Conservation (phyloP, 2,888 invertebrate species). For the Rapana venosa region DNA sequence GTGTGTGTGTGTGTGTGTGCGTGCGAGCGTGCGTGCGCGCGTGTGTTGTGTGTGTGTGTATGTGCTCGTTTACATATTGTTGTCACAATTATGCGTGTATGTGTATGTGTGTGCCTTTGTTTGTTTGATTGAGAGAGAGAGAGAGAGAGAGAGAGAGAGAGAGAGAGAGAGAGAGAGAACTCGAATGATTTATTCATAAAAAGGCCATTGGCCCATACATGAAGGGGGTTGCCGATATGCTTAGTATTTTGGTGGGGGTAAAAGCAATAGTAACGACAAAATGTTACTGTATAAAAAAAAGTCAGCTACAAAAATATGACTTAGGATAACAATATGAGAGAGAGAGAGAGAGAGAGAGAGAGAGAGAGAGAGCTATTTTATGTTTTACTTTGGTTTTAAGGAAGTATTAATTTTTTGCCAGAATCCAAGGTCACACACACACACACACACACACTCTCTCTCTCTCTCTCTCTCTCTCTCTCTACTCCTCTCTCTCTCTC, state of each 20-base stretch:
- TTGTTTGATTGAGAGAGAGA: not conserved
- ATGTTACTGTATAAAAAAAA: no score
- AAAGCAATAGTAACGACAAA: no score
- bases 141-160: not conserved
- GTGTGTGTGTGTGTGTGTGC: not conserved
- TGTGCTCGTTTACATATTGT: not conserved
- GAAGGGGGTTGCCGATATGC: no score
- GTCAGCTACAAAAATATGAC: no score
- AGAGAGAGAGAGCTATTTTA: not conserved
- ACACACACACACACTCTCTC: not conserved
- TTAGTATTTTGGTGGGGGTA: no score
- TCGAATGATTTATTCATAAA: no score
- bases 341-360: no score
- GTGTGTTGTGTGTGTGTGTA: constrained; percentile 15
- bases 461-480: not conserved
- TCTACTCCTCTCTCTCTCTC: no score
- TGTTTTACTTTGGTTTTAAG: not conserved
- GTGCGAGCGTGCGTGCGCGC: not conserved
- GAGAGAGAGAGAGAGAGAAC: no score
- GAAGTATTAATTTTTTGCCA: not conserved
- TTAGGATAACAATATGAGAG: not conserved
- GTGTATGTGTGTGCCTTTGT: not conserved
- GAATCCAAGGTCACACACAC: not conserved
- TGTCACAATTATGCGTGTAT: not conserved
- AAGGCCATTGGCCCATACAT: no score